These are phyloP conservation scores for Hanleya hanleyi DNA, from an alignment of 2,888 invertebrate species.

Conservation along the genomic window DNA sequence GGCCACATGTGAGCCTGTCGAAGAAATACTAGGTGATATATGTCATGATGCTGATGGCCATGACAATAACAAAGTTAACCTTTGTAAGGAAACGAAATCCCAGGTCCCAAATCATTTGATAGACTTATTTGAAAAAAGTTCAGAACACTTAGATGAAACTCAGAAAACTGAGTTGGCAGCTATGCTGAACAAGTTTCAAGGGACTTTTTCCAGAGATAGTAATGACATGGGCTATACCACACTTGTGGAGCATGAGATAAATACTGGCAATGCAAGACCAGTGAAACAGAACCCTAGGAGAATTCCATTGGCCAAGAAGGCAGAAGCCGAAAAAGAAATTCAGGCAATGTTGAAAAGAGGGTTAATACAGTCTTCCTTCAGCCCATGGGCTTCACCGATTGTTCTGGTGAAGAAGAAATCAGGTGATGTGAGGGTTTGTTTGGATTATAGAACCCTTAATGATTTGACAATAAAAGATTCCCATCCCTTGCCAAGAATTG, in stretches of 20 bases:
- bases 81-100: too few species aligned
- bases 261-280: constrained; percentile 5
- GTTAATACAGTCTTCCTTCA: constrained; percentile 43
- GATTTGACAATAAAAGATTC: constrained; percentile 20
- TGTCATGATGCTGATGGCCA: too few species aligned
- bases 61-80: too few species aligned
- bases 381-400: constrained; percentile 67
- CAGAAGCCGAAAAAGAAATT: constrained; percentile 10
- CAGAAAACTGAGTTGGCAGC: background rate
- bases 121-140: too few species aligned
- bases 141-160: background rate
- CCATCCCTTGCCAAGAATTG: constrained; percentile 24
- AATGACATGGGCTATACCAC: constrained; percentile 8
- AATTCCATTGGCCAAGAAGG: constrained; percentile 10
- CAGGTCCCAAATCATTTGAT: background rate
- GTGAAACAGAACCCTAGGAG: constrained; percentile 13
- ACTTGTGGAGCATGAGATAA: constrained; percentile 7
- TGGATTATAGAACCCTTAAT: constrained; percentile 55
- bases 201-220: constrained; percentile 4
- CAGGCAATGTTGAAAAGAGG: constrained; percentile 16
- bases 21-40: background rate
- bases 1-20: background rate
- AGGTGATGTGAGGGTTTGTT: constrained; percentile 45
- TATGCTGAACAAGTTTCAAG: constrained; percentile 7
- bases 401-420: constrained; percentile 70